Base-by-base conservation (phyloP, 2,797 vertebrate species). In the Rachycentron canadum region DNA sequence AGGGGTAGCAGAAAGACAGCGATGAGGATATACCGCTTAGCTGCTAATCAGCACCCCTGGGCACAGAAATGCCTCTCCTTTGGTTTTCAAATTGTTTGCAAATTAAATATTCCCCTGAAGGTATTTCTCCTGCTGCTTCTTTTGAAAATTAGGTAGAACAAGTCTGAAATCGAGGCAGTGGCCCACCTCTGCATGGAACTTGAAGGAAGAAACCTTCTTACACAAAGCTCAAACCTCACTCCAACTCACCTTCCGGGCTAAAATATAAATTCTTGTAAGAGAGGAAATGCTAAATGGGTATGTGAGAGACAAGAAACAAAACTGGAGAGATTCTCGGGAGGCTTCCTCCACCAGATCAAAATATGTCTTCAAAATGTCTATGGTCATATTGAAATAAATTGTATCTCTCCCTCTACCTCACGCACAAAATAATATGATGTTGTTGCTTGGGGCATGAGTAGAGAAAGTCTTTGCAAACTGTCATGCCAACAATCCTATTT, bases 21-120 rank as follows among this genome's bases (percentile, higher is more conserved):
- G 14, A 45, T 65, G 60, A 77, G 70, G 63, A 80, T 81, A 69
- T 62, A 65, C 21, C 7, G 52, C 81, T 88, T 76, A 83, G 79
- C 73, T 80, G 59, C 82, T 91, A 86, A 91, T 85, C 68, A 2
- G 74, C 66, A 78, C 83, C 80, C 64, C 40, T 41, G 85, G 88
- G 76, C 69, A 73, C 43, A 79, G 69, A 86, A 81, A 85, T 58
- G 68, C 58, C 55, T 74, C 66, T 73, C 28, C 83, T 85, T 92
- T 89, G 76, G 78, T 86, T 91, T 85, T 83, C 23, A 84, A 86
- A 93, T 83, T 83, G 74, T 93, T 91, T 92, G 62, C 81, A 88
- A 91, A 94, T 85, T 68, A 91, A 89, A 91, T 69, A 64, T 83
- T 69, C 61, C 82, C 82, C 76, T 13, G 49, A 78, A 76, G 86